Percentiles rank a stretch among this genome's conserved stretches.
Conservation (phyloP, 1,140 invertebrate species). For the Apis cerana region DNA sequence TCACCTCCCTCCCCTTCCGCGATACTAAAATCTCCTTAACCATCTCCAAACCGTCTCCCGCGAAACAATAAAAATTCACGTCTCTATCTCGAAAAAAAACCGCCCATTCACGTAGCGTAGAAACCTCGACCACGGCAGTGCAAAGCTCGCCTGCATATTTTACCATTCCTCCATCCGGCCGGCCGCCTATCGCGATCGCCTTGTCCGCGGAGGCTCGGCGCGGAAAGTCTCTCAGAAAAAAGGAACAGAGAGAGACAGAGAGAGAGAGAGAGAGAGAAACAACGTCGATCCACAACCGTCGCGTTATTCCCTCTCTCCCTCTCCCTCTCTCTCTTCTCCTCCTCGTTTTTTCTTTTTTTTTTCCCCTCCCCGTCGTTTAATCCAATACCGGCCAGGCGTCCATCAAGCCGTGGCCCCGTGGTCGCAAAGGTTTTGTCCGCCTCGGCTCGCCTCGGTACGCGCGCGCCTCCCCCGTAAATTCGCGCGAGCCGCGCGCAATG, state of each 20-base stretch:
- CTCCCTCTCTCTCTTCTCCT: no score
- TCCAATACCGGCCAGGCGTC: conserved; percentile 77
- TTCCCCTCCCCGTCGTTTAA: conserved; percentile 67
- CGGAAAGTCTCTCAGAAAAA: conserved; percentile 24
- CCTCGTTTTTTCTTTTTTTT: conserved; percentile 55
- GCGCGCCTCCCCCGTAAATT: conserved; percentile 77
- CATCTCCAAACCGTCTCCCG: not conserved
- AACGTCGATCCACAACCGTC: no score
- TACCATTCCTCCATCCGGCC: conserved; percentile 19
- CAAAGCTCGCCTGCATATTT: conserved; percentile 33
- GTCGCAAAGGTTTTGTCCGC: conserved; percentile 79
- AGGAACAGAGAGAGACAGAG: conserved; percentile 10
- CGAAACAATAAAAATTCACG: conserved; percentile 8
- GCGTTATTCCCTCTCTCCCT: no score
- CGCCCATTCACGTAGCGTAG: not conserved
- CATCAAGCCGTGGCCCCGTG: conserved; percentile 71
- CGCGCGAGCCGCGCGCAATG: conserved; percentile 76
- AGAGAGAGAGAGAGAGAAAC: not conserved
- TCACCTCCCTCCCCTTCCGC: not conserved
- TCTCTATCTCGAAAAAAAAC: not conserved
- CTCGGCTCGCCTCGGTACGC: conserved; percentile 50
- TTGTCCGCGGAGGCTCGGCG: not conserved
- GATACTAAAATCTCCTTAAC: no score
- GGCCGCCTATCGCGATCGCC: conserved; percentile 1
- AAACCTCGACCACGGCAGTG: not conserved